Base-by-base conservation (phyloP, 2,888 invertebrate genomes). In the Aspidiotus rigidus region DNA sequence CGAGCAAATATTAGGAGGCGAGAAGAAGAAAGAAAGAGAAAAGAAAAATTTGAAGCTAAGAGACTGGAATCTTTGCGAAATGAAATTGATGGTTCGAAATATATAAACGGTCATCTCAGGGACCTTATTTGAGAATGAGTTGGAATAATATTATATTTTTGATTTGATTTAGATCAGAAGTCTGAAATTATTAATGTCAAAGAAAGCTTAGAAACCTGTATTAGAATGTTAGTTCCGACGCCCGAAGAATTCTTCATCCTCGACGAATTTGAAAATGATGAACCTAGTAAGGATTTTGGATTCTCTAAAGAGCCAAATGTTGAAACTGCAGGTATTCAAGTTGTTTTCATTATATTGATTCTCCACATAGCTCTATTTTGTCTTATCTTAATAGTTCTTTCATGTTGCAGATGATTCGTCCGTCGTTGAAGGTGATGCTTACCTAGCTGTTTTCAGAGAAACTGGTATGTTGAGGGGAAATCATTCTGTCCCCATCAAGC, bases 171-270 rank as follows among this genome's bases (percentile, higher is more conserved):
- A 74, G 77, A 77, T 49, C 71, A 75, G 63, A 72, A 75, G 69
- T 74, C 74, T 8, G 78, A 77, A 70, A 76, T 78, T 2, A 71
- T 71, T 9, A 72, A 71, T 3, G 72, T 76, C 7, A 64, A 76
- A 11, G 76, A 74, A 17, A 75, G 76, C 57, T 72, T 78, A 71
- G 74, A 75, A 49, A 76, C 76, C 56, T 77, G 78, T 64, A 74
- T 77, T 39, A 72, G 74, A 28, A 70, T 78, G 11, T 72, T 78
- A 1, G 69, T 78, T 7, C 77, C 78, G 15, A 74, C 74, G 39
- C 77, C 76, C 0, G 76, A 76, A 59, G 74, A 77, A 57, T 75
- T 77, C 64, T 76, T 75, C 71, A 73, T 76, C 66, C 67, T 49
- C n/a, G 70, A 69, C 53, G 62, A 9, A 13, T 67, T 62, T 7